Evolutionary conservation across 2,797 vertebrate species (phyloP).

Genomic region (Silurus lanzhouensis): DNA sequence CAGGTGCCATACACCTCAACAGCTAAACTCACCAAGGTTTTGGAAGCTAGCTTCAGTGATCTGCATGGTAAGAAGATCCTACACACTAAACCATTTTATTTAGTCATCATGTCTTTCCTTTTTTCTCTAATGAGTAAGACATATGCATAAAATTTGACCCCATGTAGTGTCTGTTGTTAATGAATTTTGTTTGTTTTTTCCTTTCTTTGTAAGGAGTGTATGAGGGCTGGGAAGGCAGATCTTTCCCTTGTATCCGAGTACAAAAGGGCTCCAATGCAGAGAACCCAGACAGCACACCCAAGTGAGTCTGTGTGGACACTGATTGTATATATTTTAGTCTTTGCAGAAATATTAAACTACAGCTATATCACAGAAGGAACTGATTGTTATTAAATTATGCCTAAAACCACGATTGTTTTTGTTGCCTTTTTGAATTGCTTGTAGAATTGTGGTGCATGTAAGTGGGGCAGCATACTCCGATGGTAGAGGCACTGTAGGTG

Average conservation of each 20-base stretch:
- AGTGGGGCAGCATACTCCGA: constrained; percentile 69
- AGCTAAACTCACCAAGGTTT: constrained; percentile 73
- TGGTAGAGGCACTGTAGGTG: constrained; percentile 63
- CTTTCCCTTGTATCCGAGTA: constrained; percentile 85
- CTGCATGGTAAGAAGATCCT: constrained; percentile 76
- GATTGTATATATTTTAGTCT: neutral
- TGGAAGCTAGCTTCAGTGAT: constrained; percentile 83
- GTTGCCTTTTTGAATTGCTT: neutral
- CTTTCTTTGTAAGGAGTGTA: constrained; percentile 76
- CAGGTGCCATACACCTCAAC: constrained; percentile 56
- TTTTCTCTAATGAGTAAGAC: neutral
- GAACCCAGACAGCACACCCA: constrained; percentile 64
- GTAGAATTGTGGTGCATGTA: constrained; percentile 81
- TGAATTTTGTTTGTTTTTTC: neutral
- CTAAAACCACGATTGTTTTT: neutral
- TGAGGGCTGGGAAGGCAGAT: constrained; percentile 81
- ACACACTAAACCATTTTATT: neutral
- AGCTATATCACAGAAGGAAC: neutral
- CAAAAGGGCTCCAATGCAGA: constrained; percentile 77
- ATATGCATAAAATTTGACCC: neutral
- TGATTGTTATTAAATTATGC: neutral
- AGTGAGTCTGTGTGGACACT: constrained; percentile 59
- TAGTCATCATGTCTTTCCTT: neutral
- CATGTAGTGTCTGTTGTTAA: neutral
- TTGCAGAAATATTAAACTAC: neutral